Percentiles rank a stretch among this genome's conserved stretches.
Evolutionary conservation across 2,797 vertebrate genomes (phyloP).

Genomic region (Valencia hispanica): DNA sequence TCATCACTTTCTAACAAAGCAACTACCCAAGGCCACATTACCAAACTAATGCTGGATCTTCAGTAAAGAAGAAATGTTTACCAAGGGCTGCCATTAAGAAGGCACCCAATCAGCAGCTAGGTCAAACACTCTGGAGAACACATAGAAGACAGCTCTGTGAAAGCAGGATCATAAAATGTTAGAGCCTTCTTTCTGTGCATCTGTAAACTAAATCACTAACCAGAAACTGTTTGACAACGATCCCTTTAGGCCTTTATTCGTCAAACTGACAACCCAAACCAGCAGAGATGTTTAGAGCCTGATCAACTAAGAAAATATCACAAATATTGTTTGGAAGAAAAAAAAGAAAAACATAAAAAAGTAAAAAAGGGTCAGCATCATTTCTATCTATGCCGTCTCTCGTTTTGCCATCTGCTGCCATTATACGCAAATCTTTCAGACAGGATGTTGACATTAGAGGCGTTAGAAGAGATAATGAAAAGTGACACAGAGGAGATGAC

Average conservation of each 20-base stretch:
- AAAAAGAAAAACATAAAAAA: accelerated
- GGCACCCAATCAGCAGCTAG: neutral
- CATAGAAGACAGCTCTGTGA: neutral
- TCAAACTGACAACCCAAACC: neutral
- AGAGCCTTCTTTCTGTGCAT: neutral
- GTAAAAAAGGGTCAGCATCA: neutral
- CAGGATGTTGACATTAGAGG: constrained; percentile 20
- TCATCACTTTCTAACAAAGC: neutral
- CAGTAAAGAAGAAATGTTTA: neutral
- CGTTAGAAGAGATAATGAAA: constrained; percentile 19
- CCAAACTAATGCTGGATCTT: neutral
- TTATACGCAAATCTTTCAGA: neutral
- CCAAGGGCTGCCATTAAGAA: neutral
- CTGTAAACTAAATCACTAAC: neutral
- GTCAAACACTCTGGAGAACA: neutral
- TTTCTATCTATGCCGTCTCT: neutral
- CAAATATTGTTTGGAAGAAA: neutral
- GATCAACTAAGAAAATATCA: neutral
- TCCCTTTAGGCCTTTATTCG: neutral
- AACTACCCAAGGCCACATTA: neutral
- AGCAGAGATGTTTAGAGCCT: neutral
- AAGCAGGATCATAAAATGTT: neutral
- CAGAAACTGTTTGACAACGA: neutral
- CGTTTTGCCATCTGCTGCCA: neutral
- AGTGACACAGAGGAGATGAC: neutral